Percentiles rank a stretch among this genome's conserved stretches.
These are phyloP conservation scores for Lepidocolaptes lacrymiger DNA, from an alignment of 2,797 vertebrate genomes.

Conservation along the genomic window DNA sequence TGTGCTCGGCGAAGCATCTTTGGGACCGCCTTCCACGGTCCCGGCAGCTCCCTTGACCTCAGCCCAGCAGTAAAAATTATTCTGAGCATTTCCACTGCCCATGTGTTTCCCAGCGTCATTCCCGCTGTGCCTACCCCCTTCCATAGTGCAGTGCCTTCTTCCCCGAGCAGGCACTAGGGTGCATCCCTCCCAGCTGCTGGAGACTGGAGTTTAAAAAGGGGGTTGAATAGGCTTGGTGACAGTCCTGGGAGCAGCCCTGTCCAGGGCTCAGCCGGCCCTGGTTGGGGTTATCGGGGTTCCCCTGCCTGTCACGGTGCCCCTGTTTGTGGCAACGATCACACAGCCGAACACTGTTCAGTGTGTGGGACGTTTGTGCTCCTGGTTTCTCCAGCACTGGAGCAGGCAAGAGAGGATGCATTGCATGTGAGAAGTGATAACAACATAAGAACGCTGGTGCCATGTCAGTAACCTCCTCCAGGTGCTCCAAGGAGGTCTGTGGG, in stretches of 20 bases:
- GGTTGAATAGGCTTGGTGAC: accelerated
- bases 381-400: neutral
- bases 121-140: neutral
- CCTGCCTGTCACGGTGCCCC: accelerated
- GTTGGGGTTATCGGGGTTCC: accelerated
- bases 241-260: accelerated
- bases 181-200: neutral
- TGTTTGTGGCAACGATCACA: accelerated
- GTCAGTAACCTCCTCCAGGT: neutral
- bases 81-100: neutral
- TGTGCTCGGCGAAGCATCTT: too few species aligned
- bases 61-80: neutral
- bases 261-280: neutral
- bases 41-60: neutral
- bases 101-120: accelerated
- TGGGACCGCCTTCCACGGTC: accelerated
- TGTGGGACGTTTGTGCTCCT: neutral
- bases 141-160: accelerated
- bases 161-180: accelerated
- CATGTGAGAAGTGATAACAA: accelerated
- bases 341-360: accelerated
- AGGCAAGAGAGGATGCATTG: accelerated
- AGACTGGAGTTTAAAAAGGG: accelerated
- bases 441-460: accelerated
- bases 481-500: neutral